These are phyloP conservation scores for Eudyptes chrysolophus DNA, from an alignment of 2,113 vertebrate genomes.

Conservation along the genomic window DNA sequence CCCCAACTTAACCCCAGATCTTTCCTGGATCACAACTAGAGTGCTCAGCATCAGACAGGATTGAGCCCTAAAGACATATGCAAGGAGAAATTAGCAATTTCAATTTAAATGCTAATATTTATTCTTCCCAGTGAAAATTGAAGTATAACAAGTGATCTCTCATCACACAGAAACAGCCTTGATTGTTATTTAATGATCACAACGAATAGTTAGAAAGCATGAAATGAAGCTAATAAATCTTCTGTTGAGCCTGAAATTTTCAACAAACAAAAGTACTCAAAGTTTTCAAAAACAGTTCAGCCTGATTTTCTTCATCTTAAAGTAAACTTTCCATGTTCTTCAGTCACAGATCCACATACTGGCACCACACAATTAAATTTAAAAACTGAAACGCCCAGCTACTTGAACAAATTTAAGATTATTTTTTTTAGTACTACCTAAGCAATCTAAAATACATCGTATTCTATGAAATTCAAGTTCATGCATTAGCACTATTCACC, in stretches of 20 bases:
- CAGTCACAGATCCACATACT: background rate
- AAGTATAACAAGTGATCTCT: constrained; percentile 21
- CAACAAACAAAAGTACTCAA: background rate
- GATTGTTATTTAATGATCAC: constrained; percentile 52
- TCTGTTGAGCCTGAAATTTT: background rate
- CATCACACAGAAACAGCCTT: background rate
- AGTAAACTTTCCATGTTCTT: background rate
- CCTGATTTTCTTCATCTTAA: background rate
- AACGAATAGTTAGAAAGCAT: background rate
- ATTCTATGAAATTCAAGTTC: background rate
- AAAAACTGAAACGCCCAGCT: background rate
- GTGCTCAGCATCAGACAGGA: background rate
- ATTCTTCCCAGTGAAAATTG: background rate
- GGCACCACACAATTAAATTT: background rate
- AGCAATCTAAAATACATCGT: background rate
- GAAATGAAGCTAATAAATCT: constrained; percentile 57
- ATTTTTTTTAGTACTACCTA: background rate
- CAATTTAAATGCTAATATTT: constrained; percentile 51
- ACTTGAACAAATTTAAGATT: background rate
- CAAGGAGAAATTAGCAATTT: constrained; percentile 11
- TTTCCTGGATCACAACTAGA: background rate
- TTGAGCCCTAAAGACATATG: background rate
- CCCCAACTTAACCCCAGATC: background rate
- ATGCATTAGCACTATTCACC: background rate
- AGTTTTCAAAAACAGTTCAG: background rate